Evolutionary conservation across 2,888 invertebrate species (phyloP).

Genomic region (Caenorhabditis becei): DNA sequence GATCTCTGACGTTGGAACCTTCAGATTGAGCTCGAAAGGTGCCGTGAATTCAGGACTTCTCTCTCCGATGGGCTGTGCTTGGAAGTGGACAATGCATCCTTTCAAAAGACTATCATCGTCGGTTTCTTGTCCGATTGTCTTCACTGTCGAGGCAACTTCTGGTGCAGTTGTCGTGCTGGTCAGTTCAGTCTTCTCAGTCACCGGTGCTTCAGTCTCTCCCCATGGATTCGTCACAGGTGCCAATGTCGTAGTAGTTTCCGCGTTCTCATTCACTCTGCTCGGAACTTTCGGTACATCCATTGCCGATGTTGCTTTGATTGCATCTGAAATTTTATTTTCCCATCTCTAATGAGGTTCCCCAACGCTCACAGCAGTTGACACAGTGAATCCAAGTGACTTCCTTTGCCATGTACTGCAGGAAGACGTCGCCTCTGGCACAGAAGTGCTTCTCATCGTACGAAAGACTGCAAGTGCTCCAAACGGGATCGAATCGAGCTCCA

Average conservation of each 20-base stretch:
- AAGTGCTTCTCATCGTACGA: slow-evolving; percentile 74
- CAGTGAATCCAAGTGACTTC: slow-evolving; percentile 77
- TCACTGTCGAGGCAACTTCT: slow-evolving; percentile 11
- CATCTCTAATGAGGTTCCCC: neutral
- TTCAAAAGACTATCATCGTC: slow-evolving; percentile 57
- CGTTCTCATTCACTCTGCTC: slow-evolving; percentile 5
- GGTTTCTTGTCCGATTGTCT: slow-evolving; percentile 41
- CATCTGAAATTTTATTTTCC: slow-evolving; percentile 28
- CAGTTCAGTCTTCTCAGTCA: slow-evolving; percentile 4
- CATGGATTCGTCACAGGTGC: too few relatives aligned
- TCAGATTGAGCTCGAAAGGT: slow-evolving; percentile 67
- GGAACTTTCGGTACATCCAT: slow-evolving; percentile 46
- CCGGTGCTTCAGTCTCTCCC: slow-evolving; percentile 21
- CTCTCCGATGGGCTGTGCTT: slow-evolving; percentile 67
- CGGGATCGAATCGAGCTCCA: slow-evolving; percentile 73
- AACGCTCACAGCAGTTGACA: slow-evolving; percentile 76
- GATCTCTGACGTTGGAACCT: slow-evolving; percentile 68
- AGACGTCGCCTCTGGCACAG: slow-evolving; percentile 68
- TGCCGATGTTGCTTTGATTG: slow-evolving; percentile 32
- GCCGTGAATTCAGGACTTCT: slow-evolving; percentile 70
- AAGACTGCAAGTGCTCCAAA: slow-evolving; percentile 70
- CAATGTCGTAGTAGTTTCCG: slow-evolving; percentile 34
- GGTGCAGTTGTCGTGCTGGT: slow-evolving; percentile 15
- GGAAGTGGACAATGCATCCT: slow-evolving; percentile 76
- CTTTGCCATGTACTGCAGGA: slow-evolving; percentile 67